Base-by-base conservation (phyloP, 2,797 vertebrate species). In the Cryptoprocta ferox region DNA sequence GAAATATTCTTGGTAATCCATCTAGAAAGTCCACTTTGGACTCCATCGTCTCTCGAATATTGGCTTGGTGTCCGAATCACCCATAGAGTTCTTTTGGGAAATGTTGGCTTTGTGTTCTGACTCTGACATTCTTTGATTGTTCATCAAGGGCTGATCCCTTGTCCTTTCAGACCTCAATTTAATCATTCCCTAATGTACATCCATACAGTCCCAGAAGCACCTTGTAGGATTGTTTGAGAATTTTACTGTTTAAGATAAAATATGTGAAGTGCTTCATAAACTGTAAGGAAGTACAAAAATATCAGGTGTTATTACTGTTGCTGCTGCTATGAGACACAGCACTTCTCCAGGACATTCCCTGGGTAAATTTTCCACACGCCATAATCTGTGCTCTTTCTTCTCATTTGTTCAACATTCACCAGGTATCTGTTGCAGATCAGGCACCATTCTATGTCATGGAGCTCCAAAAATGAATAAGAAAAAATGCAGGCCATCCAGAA, bases 31-130 rank as follows among this genome's bases (percentile, higher is more conserved):
- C 42, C 35, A 68, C 32, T n/a, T 32, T 53, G 30, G 45, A 70
- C 28, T 63, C 26, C 39, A 26, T 11, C 68, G 9, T 92, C 39
- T 93, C 39, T 84, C 16, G 3, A 65, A 73, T 28, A 53, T 26
- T 83, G 39, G 12, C 35, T 48, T 87, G 28, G 18, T 32, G 42
- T 48, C 45, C 2, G 4, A 19, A 84, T 59, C 35, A 79, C 30
- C 9, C 32, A n/a, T 15, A 66, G 30, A 83, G 6, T 71, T 59
- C 78, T 91, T 94, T 30, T 28, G 56, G 84, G 37, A 93, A 92
- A 80, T 30, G 75, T 35, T 76, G 88, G 66, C 37, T 93, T 65
- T 94, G 68, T 76, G 45, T 83, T 94, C 91, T 75, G 26, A 87
- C 37, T 89, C 28, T 48, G 82, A 80, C 9, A 16, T 24, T 93